Evolutionary conservation across 2,113 vertebrate species (phyloP).

Genomic region (Otolemur garnettii): DNA sequence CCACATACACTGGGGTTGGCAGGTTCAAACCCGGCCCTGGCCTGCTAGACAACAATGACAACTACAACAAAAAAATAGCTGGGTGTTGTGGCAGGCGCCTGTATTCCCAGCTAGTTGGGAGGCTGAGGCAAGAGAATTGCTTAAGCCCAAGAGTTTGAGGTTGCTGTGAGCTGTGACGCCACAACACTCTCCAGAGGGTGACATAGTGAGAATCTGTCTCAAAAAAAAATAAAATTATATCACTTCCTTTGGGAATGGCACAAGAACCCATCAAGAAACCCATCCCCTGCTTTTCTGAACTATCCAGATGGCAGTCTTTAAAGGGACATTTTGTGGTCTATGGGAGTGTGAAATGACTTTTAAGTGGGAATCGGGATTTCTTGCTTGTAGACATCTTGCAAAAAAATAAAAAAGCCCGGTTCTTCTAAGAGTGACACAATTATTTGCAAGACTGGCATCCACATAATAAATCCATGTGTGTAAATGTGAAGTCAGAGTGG

Average conservation of each 20-base stretch:
- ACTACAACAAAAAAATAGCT: no score
- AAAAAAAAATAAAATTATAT: neutral
- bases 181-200: no score
- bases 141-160: no score
- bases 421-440: conserved; percentile 4
- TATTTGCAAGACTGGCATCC: neutral
- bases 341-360: neutral
- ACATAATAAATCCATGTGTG: neutral
- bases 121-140: no score
- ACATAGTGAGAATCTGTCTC: no score
- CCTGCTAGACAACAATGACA: no score
- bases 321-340: conserved; percentile 57
- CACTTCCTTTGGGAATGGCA: conserved; percentile 9
- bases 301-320: neutral
- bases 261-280: conserved; percentile 39
- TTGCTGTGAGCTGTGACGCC: no score
- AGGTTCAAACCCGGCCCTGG: no score
- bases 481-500: conserved; percentile 17
- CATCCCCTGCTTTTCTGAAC: conserved; percentile 21
- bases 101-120: no score
- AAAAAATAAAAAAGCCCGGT: neutral
- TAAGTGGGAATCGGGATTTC: conserved; percentile 36
- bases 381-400: conserved; percentile 27
- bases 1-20: no score
- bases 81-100: no score